A percentile compares a stretch with the other conserved stretches of the same genome.
Evolutionary conservation across 92 coral and sea anemone species (phyloP).

Genomic region (Palythoa heliodiscus): DNA sequence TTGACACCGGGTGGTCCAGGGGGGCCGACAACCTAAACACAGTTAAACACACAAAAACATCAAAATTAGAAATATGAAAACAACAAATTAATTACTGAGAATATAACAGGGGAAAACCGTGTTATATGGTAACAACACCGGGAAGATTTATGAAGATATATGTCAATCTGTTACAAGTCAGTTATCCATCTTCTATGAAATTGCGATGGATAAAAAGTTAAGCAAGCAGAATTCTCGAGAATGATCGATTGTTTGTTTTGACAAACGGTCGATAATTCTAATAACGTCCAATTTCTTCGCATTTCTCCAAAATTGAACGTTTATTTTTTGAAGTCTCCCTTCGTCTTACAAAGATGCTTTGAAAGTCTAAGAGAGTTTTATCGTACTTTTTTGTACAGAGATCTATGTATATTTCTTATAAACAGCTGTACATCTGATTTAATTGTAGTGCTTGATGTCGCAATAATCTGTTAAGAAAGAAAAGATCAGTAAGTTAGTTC

Average conservation of each 20-base stretch:
- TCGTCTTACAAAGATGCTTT: slow-evolving; percentile 13
- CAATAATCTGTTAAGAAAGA: slow-evolving; percentile 35
- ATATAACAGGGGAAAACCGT: background rate
- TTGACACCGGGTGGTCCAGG: slow-evolving; percentile 18
- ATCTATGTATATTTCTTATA: background rate
- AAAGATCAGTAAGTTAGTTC: slow-evolving; percentile 22
- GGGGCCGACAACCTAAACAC: slow-evolving; percentile 25
- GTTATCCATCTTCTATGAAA: background rate
- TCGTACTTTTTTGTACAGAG: background rate
- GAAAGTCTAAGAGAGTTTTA: background rate
- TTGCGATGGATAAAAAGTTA: slow-evolving; percentile 14
- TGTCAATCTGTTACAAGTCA: background rate
- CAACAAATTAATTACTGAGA: background rate
- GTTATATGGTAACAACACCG: background rate
- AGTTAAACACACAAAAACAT: background rate
- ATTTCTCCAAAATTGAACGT: slow-evolving; percentile 29
- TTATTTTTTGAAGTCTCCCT: background rate
- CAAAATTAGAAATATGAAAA: background rate
- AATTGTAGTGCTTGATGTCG: slow-evolving; percentile 4
- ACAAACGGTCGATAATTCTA: slow-evolving; percentile 22
- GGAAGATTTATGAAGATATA: background rate
- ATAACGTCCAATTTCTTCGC: slow-evolving; percentile 17
- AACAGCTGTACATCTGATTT: background rate
- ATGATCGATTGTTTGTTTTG: slow-evolving; percentile 6
- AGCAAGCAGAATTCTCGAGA: slow-evolving; percentile 47